Base-by-base conservation (phyloP, 2,797 vertebrate genomes). In the Telmatherina bonti region DNA sequence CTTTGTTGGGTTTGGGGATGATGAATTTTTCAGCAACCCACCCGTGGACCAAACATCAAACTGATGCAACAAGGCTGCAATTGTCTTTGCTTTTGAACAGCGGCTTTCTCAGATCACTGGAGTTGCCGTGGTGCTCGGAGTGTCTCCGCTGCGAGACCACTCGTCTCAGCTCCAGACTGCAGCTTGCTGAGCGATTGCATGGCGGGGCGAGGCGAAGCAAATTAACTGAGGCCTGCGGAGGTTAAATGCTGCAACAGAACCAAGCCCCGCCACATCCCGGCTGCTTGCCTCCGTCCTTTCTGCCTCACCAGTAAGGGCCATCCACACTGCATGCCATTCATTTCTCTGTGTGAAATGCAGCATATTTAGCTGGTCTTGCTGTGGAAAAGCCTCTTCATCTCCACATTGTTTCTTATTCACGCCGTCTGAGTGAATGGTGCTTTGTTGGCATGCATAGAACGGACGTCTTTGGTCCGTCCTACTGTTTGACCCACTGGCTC, bases 21-120 rank as follows among this genome's bases (percentile, higher is more conserved):
- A 94, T 82, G 93, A 92, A 94, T 94, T 91, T 91, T 89, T 83
- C 88, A 91, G 94, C 90, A 94, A 93, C 35, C 85, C 87, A 85
- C 79, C 85, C 74, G 55, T 76, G 82, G 91, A 88, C 88, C 73
- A 64, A 69, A 83, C 85, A 84, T 88, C 88, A 87, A 86, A 89
- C 91, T 95, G 93, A 95, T 92, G 94, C 93, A 95, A 95, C 7
- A 61, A 67, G 79, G 79, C 86, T 93, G 94, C 92, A 91, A 90
- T 90, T 93, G 88, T 94, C 91, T 88, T 83, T 76, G 83, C 88
- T 92, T 93, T 91, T 93, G 85, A 89, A 93, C 89, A 83, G 62
- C 59, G 79, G 52, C 71, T 85, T 90, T 90, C 82, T 91, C 82
- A 88, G 86, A 91, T 91, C 82, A 81, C 74, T 72, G 55, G 82